A percentile compares a stretch with the other conserved stretches of the same genome.
These are phyloP conservation scores for Oenanthe melanoleuca DNA, from an alignment of 2,113 vertebrate species.

Conservation along the genomic window DNA sequence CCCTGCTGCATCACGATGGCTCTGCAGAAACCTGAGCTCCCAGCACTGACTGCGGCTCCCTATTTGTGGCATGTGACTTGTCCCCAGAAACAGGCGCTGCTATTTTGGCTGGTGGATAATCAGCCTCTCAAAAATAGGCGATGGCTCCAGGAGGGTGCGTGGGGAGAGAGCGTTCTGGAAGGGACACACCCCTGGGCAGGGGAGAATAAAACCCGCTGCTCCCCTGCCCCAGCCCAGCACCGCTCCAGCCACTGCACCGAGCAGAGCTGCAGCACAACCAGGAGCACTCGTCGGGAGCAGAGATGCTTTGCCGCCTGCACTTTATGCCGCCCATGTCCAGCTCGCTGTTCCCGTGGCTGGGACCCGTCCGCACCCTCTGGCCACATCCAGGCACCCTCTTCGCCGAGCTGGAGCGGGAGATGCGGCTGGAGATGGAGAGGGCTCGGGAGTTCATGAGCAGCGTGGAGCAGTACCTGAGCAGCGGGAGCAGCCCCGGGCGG, in stretches of 20 bases:
- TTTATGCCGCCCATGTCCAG: constrained; percentile 14
- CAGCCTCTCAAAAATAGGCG: constrained; percentile 63
- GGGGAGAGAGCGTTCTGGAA: constrained; percentile 59
- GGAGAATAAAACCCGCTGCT: constrained; percentile 36
- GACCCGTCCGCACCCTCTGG: constrained; percentile 62
- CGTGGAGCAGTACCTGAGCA: constrained; percentile 26
- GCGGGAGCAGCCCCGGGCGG: neutral
- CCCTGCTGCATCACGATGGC: constrained; percentile 17
- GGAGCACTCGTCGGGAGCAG: neutral
- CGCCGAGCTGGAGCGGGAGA: constrained; percentile 44
- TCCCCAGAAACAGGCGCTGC: constrained; percentile 26
- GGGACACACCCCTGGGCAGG: constrained; percentile 7
- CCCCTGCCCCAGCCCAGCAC: neutral
- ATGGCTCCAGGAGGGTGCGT: constrained; percentile 24
- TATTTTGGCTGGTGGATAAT: constrained; percentile 51
- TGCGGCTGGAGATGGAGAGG: constrained; percentile 40
- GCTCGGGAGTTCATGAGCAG: constrained; percentile 56
- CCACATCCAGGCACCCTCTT: constrained; percentile 39
- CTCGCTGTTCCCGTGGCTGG: constrained; percentile 22
- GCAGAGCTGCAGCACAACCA: neutral
- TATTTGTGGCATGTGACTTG: constrained; percentile 46
- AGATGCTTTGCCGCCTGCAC: constrained; percentile 64
- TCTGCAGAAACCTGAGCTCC: constrained; percentile 58
- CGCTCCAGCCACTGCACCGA: neutral
- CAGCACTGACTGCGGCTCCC: neutral